Base-by-base conservation (phyloP, 1,140 invertebrate genomes). In the Xylocopa sonorina region DNA sequence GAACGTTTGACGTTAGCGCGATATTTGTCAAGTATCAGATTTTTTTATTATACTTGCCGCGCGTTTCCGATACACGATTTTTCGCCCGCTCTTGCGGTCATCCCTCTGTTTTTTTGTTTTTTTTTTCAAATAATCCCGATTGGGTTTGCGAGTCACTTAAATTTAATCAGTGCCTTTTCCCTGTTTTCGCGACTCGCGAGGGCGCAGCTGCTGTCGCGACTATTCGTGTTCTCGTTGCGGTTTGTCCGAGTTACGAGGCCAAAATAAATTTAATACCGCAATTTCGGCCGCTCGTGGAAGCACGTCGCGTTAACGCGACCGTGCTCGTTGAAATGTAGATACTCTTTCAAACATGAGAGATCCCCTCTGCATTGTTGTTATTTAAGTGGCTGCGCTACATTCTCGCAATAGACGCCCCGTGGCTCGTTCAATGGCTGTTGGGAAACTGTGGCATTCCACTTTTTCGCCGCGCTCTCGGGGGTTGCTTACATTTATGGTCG, bases 181-280 rank as follows among this genome's bases (percentile, higher is more conserved):
- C 6, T 3, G 18, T 10, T 12, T 41, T 24, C 16, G 43, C 7
- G 14, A n/a, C 34, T 27, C 29, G 48, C 29, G 41, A 58, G 48
- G 55, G 14, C 12, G 18, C 34, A 34, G 24, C 48, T 10, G 32
- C 12, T 21, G 60, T 64, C 43, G 21, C 58, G 48, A 57, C 29
- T 29, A 16, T 21, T 29, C 43, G 43, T 27, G 57, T 27, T 41
- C 58, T 12, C 43, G 58, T 41, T 75, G 72, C 60, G 72, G 72
- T 75, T 53, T 75, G 63, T 43, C 50, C 74, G 74, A 76, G 74
- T 76, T 58, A 34, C 64, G 38, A 55, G 64, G 14, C 64, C 27
- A 68, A 76, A 76, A 66, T 68, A 76, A 76, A 76, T 76, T 76
- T 76, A 76, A 76, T 68, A 57, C 63, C 50, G 50, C 51, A 76